Evolutionary conservation across 1,140 invertebrate species (phyloP).

Genomic region (Adoxophyes honmai): DNA sequence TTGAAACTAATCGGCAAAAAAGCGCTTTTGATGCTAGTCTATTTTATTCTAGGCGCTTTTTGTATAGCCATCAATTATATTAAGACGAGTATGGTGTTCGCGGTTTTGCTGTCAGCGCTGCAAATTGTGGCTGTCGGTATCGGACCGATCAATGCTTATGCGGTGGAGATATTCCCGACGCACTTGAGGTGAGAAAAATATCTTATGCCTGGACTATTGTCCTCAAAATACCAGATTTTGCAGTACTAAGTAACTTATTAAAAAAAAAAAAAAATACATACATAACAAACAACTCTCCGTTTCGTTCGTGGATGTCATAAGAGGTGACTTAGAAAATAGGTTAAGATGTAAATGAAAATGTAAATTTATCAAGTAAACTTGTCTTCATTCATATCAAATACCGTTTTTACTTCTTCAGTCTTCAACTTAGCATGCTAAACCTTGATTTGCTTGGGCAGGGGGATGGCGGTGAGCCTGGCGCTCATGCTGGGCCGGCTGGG

Average conservation of each 20-base stretch:
- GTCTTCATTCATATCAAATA: no score
- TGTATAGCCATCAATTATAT: slow-evolving; percentile 53
- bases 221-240: no score
- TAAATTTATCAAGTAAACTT: no score
- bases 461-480: slow-evolving; percentile 62
- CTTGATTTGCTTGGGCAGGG: slow-evolving; percentile 39
- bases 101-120: slow-evolving; percentile 51
- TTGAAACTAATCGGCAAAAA: slow-evolving; percentile 63
- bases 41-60: slow-evolving; percentile 40
- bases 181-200: slow-evolving; percentile 50
- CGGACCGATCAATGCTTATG: slow-evolving; percentile 59
- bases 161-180: slow-evolving; percentile 65
- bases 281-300: no score
- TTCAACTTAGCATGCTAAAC: no score
- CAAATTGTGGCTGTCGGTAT: slow-evolving; percentile 46
- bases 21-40: slow-evolving; percentile 42
- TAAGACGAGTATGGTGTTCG: slow-evolving; percentile 50
- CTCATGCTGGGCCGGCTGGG: slow-evolving; percentile 65
- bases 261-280: no score
- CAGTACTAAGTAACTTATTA: no score
- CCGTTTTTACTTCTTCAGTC: no score
- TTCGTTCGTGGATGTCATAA: no score
- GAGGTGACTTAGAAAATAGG: no score
- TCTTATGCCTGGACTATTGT: no score
- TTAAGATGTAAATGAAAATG: no score